phyloP scores from a whole-genome alignment of 2,797 vertebrate genomes.

The Euphonia xanthogaster region DNA sequence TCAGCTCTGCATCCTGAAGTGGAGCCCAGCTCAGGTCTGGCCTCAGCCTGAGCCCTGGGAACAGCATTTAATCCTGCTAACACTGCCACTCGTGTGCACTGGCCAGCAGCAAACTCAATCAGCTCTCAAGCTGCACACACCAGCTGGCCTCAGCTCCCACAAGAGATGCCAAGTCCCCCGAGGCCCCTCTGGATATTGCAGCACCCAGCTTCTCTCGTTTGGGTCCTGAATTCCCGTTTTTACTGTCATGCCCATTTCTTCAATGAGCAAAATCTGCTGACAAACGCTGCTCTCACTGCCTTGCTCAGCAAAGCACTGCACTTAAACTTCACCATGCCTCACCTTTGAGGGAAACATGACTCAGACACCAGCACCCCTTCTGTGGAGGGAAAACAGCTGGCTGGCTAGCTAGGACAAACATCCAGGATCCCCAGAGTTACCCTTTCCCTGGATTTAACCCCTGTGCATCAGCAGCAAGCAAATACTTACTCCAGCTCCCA shows the following conservation, averaged over 20 bases:
- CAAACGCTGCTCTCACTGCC: not conserved
- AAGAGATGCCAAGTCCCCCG: not conserved
- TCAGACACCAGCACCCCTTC: not conserved
- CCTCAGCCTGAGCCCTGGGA: not conserved
- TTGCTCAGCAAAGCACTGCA: not conserved
- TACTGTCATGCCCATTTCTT: not conserved
- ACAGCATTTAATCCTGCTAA: not conserved
- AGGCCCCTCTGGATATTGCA: not conserved
- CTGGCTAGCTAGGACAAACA: not conserved
- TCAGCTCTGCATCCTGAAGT: rapidly evolving
- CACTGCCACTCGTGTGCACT: rapidly evolving
- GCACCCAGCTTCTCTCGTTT: not conserved
- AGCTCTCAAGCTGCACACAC: not conserved
- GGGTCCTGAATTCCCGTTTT: not conserved
- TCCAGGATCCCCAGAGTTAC: not conserved
- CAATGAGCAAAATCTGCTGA: not conserved
- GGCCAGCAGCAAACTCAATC: not conserved
- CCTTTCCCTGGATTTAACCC: not conserved
- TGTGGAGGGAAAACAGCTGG: not conserved
- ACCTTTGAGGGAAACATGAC: not conserved
- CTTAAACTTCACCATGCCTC: not conserved
- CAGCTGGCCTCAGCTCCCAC: not conserved
- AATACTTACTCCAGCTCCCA: not conserved
- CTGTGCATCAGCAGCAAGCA: not conserved
- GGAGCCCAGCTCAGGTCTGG: not conserved